These are phyloP conservation scores for Acanthis flammea DNA, from an alignment of 2,797 vertebrate genomes.

Conservation along the genomic window DNA sequence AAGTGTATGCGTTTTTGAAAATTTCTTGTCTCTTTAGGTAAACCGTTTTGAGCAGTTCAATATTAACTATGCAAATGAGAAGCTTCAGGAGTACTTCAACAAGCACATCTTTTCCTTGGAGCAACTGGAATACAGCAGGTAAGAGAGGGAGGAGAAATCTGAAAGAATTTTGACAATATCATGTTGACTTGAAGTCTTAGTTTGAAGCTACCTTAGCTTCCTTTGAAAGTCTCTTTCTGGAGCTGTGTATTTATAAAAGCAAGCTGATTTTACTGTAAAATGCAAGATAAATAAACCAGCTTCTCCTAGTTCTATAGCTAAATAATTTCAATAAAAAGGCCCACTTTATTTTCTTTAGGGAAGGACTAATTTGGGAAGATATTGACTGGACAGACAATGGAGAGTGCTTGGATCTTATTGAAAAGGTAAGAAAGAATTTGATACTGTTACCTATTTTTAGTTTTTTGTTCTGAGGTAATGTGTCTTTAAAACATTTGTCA, in stretches of 20 bases:
- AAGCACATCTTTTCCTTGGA: conserved; percentile 98
- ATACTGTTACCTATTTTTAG: not conserved
- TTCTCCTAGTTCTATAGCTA: not conserved
- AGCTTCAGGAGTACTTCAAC: conserved; percentile 98
- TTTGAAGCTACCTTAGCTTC: not conserved
- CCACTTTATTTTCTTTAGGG: conserved; percentile 65
- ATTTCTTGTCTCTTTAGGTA: conserved; percentile 74
- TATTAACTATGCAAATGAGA: conserved; percentile 99
- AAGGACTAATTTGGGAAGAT: conserved; percentile 92
- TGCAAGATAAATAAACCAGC: not conserved
- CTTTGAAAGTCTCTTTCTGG: not conserved
- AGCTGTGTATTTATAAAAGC: not conserved
- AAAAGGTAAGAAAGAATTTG: conserved; percentile 83
- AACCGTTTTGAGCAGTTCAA: conserved; percentile 98
- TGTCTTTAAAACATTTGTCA: not conserved
- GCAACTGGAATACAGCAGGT: conserved; percentile 95
- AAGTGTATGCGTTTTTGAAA: not conserved
- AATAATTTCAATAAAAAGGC: not conserved
- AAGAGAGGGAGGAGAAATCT: not conserved
- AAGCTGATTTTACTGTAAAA: not conserved
- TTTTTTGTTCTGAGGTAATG: not conserved
- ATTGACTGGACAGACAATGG: conserved; percentile 98
- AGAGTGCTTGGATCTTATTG: conserved; percentile 95
- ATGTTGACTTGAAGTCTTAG: not conserved
- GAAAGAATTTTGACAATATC: not conserved